A percentile compares a stretch with the other conserved stretches of the same genome.
phyloP scores from a whole-genome alignment of 2,797 vertebrate species.

The Etheostoma perlongum region DNA sequence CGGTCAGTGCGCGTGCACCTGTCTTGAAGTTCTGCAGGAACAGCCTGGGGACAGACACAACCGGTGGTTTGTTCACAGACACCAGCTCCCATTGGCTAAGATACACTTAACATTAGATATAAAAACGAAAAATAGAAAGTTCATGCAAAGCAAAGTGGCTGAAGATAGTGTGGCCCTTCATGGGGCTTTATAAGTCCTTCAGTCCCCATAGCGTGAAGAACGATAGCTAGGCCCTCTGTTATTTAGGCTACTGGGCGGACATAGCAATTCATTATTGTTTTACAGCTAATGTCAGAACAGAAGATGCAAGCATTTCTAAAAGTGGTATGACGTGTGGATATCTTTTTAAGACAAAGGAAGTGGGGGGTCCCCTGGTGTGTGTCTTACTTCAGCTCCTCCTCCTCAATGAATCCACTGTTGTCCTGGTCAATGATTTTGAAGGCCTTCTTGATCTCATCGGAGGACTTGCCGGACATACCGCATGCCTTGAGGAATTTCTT shows the following conservation, averaged over 20 bases:
- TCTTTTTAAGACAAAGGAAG: neutral
- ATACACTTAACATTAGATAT: neutral
- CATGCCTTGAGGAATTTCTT: conserved; percentile 84
- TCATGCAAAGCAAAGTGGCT: neutral
- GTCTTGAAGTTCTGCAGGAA: conserved; percentile 88
- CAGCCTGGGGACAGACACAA: conserved; percentile 65
- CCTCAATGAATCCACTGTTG: conserved; percentile 89
- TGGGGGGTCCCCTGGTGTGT: neutral
- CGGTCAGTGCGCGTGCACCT: conserved; percentile 80
- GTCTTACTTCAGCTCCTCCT: conserved; percentile 89
- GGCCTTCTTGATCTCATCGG: conserved; percentile 83
- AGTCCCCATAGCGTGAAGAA: neutral
- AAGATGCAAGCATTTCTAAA: neutral
- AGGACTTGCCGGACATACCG: conserved; percentile 81
- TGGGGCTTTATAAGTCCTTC: neutral
- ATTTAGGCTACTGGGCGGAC: neutral
- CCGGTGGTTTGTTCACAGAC: conserved; percentile 27
- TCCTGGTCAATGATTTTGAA: conserved; percentile 90
- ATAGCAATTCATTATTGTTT: neutral
- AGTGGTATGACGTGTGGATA: neutral
- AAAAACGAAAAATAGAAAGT: neutral
- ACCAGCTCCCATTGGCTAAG: neutral
- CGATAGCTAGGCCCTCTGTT: neutral
- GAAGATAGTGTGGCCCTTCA: neutral
- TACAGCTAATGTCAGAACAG: neutral